Evolutionary conservation across 2,113 vertebrate species (phyloP).

Genomic region (Ageneiosus marmoratus): DNA sequence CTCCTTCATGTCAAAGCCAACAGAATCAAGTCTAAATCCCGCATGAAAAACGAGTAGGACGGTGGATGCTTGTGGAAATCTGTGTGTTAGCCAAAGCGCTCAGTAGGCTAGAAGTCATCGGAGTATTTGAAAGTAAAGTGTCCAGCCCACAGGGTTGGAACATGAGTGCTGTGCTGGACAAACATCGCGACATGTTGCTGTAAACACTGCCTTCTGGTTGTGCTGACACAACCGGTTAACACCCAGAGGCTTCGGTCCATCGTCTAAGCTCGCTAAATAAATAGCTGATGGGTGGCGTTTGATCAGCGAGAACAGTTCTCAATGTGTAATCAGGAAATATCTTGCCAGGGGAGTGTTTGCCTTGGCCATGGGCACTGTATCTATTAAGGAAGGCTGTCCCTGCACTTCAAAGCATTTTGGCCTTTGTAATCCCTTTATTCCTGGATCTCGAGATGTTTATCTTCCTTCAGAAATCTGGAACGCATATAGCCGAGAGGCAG

Average conservation of each 20-base stretch:
- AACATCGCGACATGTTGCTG: conserved; percentile 29
- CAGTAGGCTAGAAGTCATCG: not conserved
- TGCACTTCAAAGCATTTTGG: conserved; percentile 75
- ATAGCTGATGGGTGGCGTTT: conserved; percentile 60
- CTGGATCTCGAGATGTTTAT: conserved; percentile 77
- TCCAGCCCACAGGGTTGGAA: not conserved
- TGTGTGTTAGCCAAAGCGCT: not conserved
- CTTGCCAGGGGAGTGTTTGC: conserved; percentile 75
- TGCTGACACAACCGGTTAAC: conserved; percentile 38
- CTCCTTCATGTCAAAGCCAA: conserved; percentile 28
- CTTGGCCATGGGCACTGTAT: conserved; percentile 71
- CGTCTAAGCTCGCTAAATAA: conserved; percentile 53
- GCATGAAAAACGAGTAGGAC: not conserved
- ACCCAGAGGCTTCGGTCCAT: conserved; percentile 42
- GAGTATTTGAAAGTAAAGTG: not conserved
- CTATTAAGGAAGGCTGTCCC: conserved; percentile 74
- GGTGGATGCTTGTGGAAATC: not conserved
- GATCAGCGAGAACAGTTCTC: conserved; percentile 55
- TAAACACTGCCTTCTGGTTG: conserved; percentile 25
- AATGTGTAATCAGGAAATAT: conserved; percentile 65
- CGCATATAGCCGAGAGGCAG: conserved; percentile 70
- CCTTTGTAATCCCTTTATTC: conserved; percentile 66
- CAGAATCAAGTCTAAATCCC: conserved; percentile 5
- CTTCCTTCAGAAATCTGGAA: conserved; percentile 75
- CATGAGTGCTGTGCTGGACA: conserved; percentile 7